These are phyloP conservation scores for Platycercus adscitus DNA, from an alignment of 2,113 vertebrate genomes.

Conservation along the genomic window DNA sequence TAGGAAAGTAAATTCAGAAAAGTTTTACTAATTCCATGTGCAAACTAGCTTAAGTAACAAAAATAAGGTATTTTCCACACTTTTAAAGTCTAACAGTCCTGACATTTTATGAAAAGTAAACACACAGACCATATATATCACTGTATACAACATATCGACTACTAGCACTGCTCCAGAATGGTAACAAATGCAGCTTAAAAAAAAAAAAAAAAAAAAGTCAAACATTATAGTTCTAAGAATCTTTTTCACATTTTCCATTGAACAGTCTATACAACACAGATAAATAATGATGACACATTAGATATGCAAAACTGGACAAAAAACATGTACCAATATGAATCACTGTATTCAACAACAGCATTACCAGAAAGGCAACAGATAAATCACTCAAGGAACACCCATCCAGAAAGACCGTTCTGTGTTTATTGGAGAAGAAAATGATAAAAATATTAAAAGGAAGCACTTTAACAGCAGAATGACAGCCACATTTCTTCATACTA, in stretches of 20 bases:
- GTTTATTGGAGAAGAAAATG: not conserved
- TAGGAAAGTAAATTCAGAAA: not conserved
- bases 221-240: not conserved
- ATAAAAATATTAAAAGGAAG: conserved; percentile 20
- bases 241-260: not conserved
- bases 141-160: not conserved
- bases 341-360: not conserved
- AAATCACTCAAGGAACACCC: not conserved
- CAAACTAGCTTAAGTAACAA: not conserved
- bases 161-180: not conserved
- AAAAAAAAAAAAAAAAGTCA: not conserved
- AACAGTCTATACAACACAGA: not conserved
- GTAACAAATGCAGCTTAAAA: not conserved
- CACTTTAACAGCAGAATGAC: not conserved
- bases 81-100: not conserved
- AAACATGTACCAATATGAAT: not conserved
- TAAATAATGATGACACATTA: not conserved
- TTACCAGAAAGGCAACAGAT: not conserved
- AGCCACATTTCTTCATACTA: not conserved
- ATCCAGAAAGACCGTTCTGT: not conserved
- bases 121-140: not conserved
- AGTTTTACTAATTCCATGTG: not conserved
- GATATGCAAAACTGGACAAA: not conserved
- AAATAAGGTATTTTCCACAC: not conserved
- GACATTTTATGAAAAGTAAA: not conserved